These are phyloP conservation scores for Portunus trituberculatus DNA, from an alignment of 1,140 invertebrate genomes.

Conservation along the genomic window DNA sequence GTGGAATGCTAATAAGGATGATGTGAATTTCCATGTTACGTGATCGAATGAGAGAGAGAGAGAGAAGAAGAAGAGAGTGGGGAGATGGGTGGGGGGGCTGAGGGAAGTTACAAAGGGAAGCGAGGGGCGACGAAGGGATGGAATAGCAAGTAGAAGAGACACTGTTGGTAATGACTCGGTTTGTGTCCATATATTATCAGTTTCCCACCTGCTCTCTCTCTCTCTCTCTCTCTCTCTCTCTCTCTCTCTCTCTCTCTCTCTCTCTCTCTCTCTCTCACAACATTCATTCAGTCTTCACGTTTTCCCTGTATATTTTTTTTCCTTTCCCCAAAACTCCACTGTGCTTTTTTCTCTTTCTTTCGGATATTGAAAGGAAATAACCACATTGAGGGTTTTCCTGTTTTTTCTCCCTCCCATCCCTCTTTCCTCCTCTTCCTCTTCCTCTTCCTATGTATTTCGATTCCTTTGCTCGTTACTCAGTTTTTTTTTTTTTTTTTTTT, in stretches of 20 bases:
- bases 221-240: neutral
- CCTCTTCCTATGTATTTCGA: neutral
- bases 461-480: neutral
- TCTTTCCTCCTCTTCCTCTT: neutral
- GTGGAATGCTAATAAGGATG: neutral
- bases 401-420: neutral
- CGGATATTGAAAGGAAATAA: too few species aligned
- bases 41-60: neutral
- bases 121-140: neutral
- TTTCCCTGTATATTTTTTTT: neutral
- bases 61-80: neutral
- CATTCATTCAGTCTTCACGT: neutral
- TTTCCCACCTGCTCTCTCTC: neutral
- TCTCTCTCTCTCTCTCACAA: neutral
- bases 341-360: too few species aligned
- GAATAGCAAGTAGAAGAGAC: neutral
- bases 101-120: neutral
- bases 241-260: conserved; percentile 8
- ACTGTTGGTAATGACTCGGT: neutral
- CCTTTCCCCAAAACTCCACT: too few species aligned
- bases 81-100: neutral
- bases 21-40: neutral
- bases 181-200: neutral
- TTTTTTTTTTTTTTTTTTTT: neutral
- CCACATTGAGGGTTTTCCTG: neutral